Conservation (phyloP, 1,140 invertebrate species). For the Lepidostoma basale region DNA sequence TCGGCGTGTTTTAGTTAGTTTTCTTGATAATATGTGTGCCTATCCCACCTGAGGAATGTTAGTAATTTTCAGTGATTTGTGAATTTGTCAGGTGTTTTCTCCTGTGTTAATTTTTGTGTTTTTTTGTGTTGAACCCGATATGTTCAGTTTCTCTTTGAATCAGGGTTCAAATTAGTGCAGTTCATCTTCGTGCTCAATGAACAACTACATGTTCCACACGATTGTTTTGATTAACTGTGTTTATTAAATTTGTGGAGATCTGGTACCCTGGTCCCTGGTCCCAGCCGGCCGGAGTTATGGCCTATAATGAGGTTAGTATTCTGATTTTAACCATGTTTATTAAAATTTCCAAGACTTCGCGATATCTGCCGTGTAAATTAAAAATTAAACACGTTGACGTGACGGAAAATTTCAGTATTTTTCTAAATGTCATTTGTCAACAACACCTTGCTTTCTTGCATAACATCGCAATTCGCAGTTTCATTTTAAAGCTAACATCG, state of each 20-base stretch:
- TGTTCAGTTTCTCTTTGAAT: constrained; percentile 23
- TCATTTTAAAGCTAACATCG: no score
- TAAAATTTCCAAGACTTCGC: neutral
- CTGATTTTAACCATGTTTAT: no score
- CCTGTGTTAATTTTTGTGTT: constrained; percentile 59
- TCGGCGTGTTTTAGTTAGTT: constrained; percentile 34
- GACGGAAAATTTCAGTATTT: neutral
- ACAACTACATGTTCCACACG: constrained; percentile 30
- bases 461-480: no score
- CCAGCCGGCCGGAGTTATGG: constrained; percentile 58
- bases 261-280: constrained; percentile 48
- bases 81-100: constrained; percentile 63
- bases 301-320: constrained; percentile 62
- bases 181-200: constrained; percentile 31
- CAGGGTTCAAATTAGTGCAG: constrained; percentile 27
- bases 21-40: constrained; percentile 38
- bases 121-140: constrained; percentile 52
- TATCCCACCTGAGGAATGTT: constrained; percentile 64
- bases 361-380: neutral
- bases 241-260: constrained; percentile 58
- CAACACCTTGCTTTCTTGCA: neutral
- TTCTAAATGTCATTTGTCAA: constrained; percentile 9
- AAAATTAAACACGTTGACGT: constrained; percentile 9
- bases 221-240: constrained; percentile 60
- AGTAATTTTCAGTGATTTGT: constrained; percentile 62